A percentile compares a stretch with the other conserved stretches of the same genome.
phyloP scores from a whole-genome alignment of 2,888 invertebrate genomes.

The Tetheella fluctuosa region DNA sequence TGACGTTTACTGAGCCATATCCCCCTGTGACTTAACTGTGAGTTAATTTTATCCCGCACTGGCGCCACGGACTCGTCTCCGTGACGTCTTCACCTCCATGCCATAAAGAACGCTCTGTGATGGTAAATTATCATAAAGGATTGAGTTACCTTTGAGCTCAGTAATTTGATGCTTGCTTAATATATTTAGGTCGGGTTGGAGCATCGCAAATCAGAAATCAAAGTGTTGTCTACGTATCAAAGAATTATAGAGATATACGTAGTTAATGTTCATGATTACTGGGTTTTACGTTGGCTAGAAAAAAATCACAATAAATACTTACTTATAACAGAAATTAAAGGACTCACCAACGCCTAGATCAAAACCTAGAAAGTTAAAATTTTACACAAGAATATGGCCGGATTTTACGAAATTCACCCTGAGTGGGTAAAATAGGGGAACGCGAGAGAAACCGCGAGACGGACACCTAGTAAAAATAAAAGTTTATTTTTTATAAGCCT shows the following conservation, averaged over 20 bases:
- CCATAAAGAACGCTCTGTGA: slow-evolving; percentile 28
- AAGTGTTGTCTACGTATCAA: background rate
- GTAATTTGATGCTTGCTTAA: background rate
- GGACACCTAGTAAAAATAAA: too few species aligned
- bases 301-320: too few species aligned
- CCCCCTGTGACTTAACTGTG: slow-evolving; percentile 56
- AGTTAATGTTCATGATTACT: background rate
- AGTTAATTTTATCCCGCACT: slow-evolving; percentile 58
- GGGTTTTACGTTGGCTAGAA: too few species aligned
- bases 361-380: too few species aligned
- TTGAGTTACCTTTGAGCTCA: slow-evolving; percentile 1
- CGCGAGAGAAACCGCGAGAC: too few species aligned
- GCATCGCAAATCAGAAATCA: background rate
- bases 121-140: background rate
- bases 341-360: too few species aligned
- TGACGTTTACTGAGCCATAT: slow-evolving; percentile 50
- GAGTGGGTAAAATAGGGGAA: too few species aligned
- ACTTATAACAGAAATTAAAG: too few species aligned
- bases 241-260: background rate
- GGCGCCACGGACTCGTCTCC: slow-evolving; percentile 39
- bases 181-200: background rate
- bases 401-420: too few species aligned
- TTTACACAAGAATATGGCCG: too few species aligned
- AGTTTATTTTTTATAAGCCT: too few species aligned
- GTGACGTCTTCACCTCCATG: slow-evolving; percentile 25